Conservation (phyloP, 2,113 vertebrate genomes). For the Calonectris borealis region DNA sequence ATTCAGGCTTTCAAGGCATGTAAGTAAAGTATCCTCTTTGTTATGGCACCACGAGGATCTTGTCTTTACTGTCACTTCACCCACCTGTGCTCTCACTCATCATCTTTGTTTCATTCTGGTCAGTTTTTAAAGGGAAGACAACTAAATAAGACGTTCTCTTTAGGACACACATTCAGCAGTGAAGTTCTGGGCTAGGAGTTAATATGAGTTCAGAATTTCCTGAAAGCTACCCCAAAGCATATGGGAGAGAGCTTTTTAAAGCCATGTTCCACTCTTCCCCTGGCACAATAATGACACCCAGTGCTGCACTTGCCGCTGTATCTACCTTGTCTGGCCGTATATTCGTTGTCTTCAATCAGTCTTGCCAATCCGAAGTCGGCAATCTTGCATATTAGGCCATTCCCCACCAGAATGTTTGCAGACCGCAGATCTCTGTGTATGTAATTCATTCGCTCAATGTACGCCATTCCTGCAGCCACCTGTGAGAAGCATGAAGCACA, state of each 20-base stretch:
- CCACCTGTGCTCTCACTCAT: background rate
- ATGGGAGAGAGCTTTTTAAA: background rate
- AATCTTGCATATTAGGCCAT: constrained; percentile 95
- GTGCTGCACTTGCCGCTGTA: background rate
- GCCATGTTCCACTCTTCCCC: background rate
- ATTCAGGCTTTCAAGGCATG: background rate
- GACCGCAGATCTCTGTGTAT: constrained; percentile 96
- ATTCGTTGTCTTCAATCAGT: constrained; percentile 97
- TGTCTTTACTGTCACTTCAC: background rate
- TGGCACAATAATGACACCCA: background rate
- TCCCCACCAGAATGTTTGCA: constrained; percentile 95
- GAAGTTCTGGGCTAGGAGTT: background rate
- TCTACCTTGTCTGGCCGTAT: constrained; percentile 95
- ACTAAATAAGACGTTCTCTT: background rate
- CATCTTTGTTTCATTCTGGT: background rate
- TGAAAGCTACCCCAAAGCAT: background rate
- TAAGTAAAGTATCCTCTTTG: background rate
- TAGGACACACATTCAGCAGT: background rate
- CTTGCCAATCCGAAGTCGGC: constrained; percentile 95
- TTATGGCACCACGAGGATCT: background rate
- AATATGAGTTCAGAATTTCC: background rate
- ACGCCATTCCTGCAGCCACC: constrained; percentile 95
- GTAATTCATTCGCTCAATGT: constrained; percentile 99
- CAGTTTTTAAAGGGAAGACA: background rate
- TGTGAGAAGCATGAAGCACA: constrained; percentile 28